A percentile compares a stretch with the other conserved stretches of the same genome.
Evolutionary conservation across 1,140 invertebrate genomes (phyloP).

Genomic region (Drosophila novamexicana): DNA sequence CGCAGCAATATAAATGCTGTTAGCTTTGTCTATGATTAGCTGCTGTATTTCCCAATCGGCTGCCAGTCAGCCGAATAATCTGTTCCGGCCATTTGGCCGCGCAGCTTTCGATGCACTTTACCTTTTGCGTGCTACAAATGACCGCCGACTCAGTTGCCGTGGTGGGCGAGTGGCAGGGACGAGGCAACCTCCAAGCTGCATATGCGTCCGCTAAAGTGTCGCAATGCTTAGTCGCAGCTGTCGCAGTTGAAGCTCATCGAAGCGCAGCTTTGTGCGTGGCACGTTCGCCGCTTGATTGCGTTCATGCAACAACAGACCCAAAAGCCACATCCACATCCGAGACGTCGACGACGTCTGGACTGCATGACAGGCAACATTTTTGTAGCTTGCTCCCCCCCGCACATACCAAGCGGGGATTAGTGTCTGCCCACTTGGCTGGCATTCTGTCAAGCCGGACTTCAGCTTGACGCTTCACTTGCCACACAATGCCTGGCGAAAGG

Average conservation of each 20-base stretch:
- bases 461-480: slow-evolving; percentile 37
- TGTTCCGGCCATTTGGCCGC: slow-evolving; percentile 53
- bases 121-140: slow-evolving; percentile 36
- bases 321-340: slow-evolving; percentile 22
- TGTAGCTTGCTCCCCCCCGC: background rate
- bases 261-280: slow-evolving; percentile 55
- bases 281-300: slow-evolving; percentile 65
- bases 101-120: slow-evolving; percentile 46
- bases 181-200: slow-evolving; percentile 43
- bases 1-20: background rate
- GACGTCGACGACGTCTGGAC: slow-evolving; percentile 13
- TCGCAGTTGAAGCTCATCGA: slow-evolving; percentile 55
- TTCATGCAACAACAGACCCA: slow-evolving; percentile 22
- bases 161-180: background rate
- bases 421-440: slow-evolving; percentile 25
- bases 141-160: background rate
- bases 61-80: slow-evolving; percentile 58
- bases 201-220: slow-evolving; percentile 59
- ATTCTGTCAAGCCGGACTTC: slow-evolving; percentile 49
- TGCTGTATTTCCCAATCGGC: slow-evolving; percentile 46
- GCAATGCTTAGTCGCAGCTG: slow-evolving; percentile 54
- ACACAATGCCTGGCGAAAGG: slow-evolving; percentile 50
- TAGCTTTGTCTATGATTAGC: slow-evolving; percentile 21
- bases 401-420: slow-evolving; percentile 17
- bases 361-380: slow-evolving; percentile 42